Evolutionary conservation across 2,888 invertebrate genomes (phyloP).

Genomic region (Pristionchus japonicus): DNA sequence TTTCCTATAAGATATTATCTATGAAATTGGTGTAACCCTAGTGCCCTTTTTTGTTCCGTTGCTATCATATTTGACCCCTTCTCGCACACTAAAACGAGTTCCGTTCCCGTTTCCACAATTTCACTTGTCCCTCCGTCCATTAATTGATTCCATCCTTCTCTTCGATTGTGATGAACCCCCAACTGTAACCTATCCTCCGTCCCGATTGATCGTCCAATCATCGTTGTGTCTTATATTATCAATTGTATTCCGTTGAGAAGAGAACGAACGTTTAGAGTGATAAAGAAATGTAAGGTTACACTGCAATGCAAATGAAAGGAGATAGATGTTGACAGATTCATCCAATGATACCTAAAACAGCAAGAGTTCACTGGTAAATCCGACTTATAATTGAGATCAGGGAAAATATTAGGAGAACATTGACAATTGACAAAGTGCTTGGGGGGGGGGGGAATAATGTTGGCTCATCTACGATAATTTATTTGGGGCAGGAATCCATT

Average conservation of each 20-base stretch:
- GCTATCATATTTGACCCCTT: slow-evolving; percentile 32
- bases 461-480: not conserved
- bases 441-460: not conserved
- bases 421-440: not conserved
- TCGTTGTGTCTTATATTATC: not conserved
- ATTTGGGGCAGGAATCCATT: slow-evolving; percentile 54
- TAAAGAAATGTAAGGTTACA: not conserved
- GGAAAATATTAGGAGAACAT: not conserved
- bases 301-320: not conserved
- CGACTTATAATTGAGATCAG: slow-evolving; percentile 20
- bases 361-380: not conserved
- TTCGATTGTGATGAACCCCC: slow-evolving; percentile 18
- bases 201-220: slow-evolving; percentile 3
- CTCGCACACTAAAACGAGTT: slow-evolving; percentile 33
- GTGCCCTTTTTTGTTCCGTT: slow-evolving; percentile 9
- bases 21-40: not conserved
- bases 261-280: slow-evolving; percentile 19
- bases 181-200: not conserved
- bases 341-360: slow-evolving; percentile 28
- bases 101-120: slow-evolving; percentile 8
- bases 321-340: slow-evolving; percentile 17
- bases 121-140: slow-evolving; percentile 19
- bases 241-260: slow-evolving; percentile 1
- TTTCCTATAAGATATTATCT: slow-evolving; percentile 21
- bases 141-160: not conserved